Base-by-base conservation (phyloP, 1,140 invertebrate genomes). In the Cyclina sinensis region DNA sequence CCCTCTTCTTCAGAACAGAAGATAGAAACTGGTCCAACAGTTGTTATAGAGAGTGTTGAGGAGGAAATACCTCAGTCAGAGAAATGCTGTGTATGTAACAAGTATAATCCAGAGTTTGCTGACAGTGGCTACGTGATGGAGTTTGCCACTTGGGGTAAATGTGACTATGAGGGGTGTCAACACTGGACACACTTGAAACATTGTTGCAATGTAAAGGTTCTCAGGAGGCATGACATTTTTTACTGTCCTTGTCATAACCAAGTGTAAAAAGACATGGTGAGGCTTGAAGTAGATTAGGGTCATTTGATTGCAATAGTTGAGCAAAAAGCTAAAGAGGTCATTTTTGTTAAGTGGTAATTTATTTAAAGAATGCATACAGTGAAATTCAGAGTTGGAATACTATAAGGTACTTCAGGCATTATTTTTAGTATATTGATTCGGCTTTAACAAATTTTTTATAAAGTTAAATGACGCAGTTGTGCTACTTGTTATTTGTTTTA, bases 161-260 rank as follows among this genome's bases (percentile, higher is more conserved):
- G 85, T 80, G 85, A 87, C 51, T 87, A 62, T 54, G 57, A 70
- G 14, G 39, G 39, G 2, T 87, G 85, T 37, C 51, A 79, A 21
- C 85, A 87, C 39, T 87, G 85, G 85, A 87, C 85, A 7, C 85
- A 87, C 46, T 48, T 87, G 18, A 87, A 87, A 73, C 70, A 87
- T 73, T 87, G 85, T 30, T 87, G 85, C 43, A 78, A 87, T 68
- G 85, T 87, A 24, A 87, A 87, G 79, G 85, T 87, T 16, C 43
- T 87, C n/a, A 79, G 85, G 65, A 48, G 85, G 16, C 85, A 87
- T 87, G 85, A 87, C 35, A 87, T 78, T n/a, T 87, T 87, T 30
- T 87, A 87, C 46, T 87, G 85, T 39, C 85, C 85, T 9, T 87
- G 85, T 54, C 85, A 87, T 24, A 87, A 87, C 32, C 74, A 87